These are phyloP conservation scores for Tethya wilhelma DNA, from an alignment of 37 sponge, comb jelly and placozoan genomes.

Conservation along the genomic window DNA sequence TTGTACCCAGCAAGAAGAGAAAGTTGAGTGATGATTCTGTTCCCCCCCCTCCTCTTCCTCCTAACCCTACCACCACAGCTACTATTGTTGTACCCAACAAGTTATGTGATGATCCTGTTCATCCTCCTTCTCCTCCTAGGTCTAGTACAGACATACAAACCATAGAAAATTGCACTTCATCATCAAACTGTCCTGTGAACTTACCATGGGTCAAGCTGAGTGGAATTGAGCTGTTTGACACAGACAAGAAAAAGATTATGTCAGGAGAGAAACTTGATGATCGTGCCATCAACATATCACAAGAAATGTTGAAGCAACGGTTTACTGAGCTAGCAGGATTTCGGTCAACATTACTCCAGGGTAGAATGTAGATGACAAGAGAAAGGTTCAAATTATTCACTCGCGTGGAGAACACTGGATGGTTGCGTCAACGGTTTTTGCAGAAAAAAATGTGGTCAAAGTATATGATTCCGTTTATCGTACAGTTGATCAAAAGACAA, in stretches of 20 bases:
- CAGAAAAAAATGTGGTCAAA: not conserved
- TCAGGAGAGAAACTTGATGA: constrained; percentile 35
- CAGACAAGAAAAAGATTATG: constrained; percentile 20
- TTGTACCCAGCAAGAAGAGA: no score
- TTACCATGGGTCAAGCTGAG: not conserved
- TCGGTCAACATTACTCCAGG: constrained; percentile 11
- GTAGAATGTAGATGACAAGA: not conserved
- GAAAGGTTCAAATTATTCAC: constrained; percentile 25
- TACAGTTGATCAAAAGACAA: constrained; percentile 25
- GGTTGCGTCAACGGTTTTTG: constrained; percentile 16
- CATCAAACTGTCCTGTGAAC: no score
- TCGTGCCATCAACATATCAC: constrained; percentile 21
- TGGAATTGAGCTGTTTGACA: constrained; percentile 11
- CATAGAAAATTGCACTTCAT: no score
- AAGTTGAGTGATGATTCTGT: no score
- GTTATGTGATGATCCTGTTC: no score
- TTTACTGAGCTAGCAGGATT: constrained; percentile 13
- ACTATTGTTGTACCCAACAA: no score
- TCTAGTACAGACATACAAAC: no score
- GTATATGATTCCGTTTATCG: constrained; percentile 38
- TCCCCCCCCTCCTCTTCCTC: no score
- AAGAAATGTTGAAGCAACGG: constrained; percentile 26
- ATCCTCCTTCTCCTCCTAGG: no score
- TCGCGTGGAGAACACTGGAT: constrained; percentile 52
- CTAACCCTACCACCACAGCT: no score